These are phyloP conservation scores for Gallinago nigripennis DNA, from an alignment of 2,797 vertebrate species.

Conservation along the genomic window DNA sequence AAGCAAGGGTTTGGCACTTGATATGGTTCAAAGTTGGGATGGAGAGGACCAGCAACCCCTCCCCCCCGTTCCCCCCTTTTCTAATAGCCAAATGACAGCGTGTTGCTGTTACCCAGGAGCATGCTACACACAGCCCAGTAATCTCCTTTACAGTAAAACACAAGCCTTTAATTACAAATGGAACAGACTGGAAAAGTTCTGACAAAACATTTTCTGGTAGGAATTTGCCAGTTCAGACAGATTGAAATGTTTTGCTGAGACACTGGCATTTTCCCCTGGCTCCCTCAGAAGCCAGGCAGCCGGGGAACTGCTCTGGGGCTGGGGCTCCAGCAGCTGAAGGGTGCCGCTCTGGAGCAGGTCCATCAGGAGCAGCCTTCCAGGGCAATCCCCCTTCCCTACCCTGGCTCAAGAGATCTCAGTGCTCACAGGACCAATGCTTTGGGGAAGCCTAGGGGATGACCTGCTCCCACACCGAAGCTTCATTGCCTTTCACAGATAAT, in stretches of 20 bases:
- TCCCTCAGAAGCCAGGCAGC: neutral
- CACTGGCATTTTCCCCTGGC: neutral
- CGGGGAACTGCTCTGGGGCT: fast-evolving
- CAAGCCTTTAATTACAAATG: neutral
- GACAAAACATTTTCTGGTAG: neutral
- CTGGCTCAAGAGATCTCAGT: neutral
- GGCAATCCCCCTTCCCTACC: neutral
- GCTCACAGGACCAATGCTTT: neutral
- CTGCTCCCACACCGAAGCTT: neutral
- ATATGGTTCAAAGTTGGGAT: neutral
- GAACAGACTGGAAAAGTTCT: neutral
- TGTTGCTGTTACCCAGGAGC: neutral
- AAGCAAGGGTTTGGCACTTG: neutral
- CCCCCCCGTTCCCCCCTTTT: neutral
- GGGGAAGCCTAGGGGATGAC: neutral
- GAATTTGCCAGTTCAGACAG: neutral
- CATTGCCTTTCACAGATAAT: neutral
- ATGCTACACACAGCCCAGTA: neutral
- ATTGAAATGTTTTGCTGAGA: neutral
- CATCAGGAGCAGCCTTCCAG: neutral
- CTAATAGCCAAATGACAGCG: neutral
- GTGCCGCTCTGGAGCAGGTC: neutral
- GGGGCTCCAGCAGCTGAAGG: neutral
- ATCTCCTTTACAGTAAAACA: neutral
- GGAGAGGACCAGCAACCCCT: neutral